Evolutionary conservation across 2,797 vertebrate species (phyloP).

Genomic region (Acipenser ruthenus): DNA sequence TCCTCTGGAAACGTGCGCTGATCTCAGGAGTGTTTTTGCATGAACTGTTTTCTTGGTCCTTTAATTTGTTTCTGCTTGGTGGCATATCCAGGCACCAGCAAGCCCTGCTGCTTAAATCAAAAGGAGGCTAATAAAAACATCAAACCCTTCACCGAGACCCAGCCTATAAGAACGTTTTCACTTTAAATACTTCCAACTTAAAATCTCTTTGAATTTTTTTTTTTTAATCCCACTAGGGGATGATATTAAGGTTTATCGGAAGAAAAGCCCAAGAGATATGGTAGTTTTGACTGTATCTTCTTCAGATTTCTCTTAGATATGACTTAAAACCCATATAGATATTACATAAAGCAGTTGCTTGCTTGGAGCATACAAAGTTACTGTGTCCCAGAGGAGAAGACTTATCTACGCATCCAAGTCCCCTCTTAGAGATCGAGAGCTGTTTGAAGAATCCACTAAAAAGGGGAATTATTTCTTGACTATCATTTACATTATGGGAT

Average conservation of each 20-base stretch:
- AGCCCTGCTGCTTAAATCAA: background rate
- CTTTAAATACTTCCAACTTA: background rate
- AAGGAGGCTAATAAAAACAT: conserved; percentile 1
- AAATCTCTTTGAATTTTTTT: background rate
- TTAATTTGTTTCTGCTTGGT: background rate
- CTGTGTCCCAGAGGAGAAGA: background rate
- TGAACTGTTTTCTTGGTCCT: background rate
- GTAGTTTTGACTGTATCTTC: background rate
- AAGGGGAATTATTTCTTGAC: background rate
- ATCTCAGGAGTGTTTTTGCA: background rate
- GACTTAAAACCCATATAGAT: background rate
- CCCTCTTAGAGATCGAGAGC: background rate
- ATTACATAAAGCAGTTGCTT: background rate
- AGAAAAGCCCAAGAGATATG: background rate
- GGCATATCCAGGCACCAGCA: background rate
- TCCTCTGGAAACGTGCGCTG: background rate
- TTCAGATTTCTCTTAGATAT: background rate
- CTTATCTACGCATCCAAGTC: background rate
- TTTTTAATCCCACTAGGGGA: background rate
- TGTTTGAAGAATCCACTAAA: background rate
- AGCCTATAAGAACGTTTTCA: background rate
- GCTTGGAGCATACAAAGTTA: background rate
- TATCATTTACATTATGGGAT: background rate
- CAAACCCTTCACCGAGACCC: background rate
- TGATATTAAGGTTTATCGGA: background rate